Evolutionary conservation across 2,888 invertebrate genomes (phyloP).

Genomic region (Amphipoea oculea): DNA sequence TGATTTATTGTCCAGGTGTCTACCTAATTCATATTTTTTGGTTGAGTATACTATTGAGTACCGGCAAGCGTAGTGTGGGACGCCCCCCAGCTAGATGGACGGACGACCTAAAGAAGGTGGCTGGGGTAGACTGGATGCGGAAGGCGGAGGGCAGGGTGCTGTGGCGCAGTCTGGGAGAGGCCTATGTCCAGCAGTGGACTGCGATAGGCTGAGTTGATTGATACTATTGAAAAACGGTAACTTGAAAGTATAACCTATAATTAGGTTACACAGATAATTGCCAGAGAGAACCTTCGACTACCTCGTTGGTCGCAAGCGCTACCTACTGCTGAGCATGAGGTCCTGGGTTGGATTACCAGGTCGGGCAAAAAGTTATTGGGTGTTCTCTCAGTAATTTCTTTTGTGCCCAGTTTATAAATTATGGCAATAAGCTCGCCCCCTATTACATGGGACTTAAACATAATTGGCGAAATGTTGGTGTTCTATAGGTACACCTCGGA

Average conservation of each 20-base stretch:
- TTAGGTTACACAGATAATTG: not conserved
- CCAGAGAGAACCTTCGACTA: not conserved
- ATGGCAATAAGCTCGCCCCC: not conserved
- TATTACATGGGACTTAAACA: not conserved
- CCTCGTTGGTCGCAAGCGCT: not conserved
- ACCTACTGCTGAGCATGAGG: not conserved
- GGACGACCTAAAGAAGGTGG: no score
- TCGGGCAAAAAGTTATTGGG: not conserved
- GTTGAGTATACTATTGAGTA: not conserved
- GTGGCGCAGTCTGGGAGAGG: no score
- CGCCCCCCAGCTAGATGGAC: no score
- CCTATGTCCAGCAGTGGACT: no score
- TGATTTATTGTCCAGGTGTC: not conserved
- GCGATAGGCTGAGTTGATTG: no score
- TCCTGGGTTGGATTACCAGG: not conserved
- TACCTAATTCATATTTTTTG: not conserved
- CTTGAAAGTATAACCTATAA: not conserved
- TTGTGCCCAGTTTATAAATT: not conserved
- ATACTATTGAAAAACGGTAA: no score
- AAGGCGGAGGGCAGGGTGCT: no score
- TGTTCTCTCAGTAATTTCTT: not conserved
- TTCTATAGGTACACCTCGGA: not conserved
- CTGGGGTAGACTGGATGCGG: no score
- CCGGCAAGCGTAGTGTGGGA: no score
- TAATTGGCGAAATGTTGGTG: not conserved